Percentiles rank a stretch among this genome's conserved stretches.
Evolutionary conservation across 2,113 vertebrate species (phyloP).

Genomic region (Chlamydotis undulata): DNA sequence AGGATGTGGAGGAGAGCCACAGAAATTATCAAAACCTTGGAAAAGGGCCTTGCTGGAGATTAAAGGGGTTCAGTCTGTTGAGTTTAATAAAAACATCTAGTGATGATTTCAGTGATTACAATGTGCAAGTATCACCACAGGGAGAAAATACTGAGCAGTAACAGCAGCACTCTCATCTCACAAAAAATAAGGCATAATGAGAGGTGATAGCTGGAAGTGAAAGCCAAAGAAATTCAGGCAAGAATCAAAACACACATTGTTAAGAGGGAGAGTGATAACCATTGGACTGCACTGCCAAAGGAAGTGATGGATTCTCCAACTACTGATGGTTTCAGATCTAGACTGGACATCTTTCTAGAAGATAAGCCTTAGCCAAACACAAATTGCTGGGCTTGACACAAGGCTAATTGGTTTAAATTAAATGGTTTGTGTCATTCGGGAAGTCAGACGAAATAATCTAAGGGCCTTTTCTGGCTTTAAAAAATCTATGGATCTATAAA

Average conservation of each 20-base stretch:
- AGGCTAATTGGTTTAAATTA: slow-evolving; percentile 21
- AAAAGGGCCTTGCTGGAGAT: slow-evolving; percentile 3
- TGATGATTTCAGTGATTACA: neutral
- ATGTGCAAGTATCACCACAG: neutral
- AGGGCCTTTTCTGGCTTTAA: slow-evolving; percentile 7
- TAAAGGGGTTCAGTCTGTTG: slow-evolving; percentile 11
- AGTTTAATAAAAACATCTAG: slow-evolving; percentile 42
- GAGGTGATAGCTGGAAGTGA: slow-evolving; percentile 23
- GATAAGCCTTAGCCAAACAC: slow-evolving; percentile 44
- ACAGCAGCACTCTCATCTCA: slow-evolving; percentile 14
- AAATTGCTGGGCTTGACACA: neutral
- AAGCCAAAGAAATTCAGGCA: slow-evolving; percentile 43
- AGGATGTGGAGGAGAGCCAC: neutral
- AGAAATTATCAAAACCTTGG: slow-evolving; percentile 6
- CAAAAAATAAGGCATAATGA: neutral
- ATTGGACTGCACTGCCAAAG: slow-evolving; percentile 3
- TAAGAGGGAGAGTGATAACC: slow-evolving; percentile 13
- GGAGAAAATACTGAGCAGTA: slow-evolving; percentile 12
- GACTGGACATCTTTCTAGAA: neutral
- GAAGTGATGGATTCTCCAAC: slow-evolving; percentile 39
- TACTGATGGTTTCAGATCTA: slow-evolving; percentile 29
- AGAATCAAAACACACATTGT: slow-evolving; percentile 38
- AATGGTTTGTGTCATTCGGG: slow-evolving; percentile 25
- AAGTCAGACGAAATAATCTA: slow-evolving; percentile 36
- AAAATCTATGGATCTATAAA: slow-evolving; percentile 34